Percentiles rank a stretch among this genome's conserved stretches.
These are phyloP conservation scores for Natrix natrix DNA, from an alignment of 2,797 vertebrate species.

Conservation along the genomic window DNA sequence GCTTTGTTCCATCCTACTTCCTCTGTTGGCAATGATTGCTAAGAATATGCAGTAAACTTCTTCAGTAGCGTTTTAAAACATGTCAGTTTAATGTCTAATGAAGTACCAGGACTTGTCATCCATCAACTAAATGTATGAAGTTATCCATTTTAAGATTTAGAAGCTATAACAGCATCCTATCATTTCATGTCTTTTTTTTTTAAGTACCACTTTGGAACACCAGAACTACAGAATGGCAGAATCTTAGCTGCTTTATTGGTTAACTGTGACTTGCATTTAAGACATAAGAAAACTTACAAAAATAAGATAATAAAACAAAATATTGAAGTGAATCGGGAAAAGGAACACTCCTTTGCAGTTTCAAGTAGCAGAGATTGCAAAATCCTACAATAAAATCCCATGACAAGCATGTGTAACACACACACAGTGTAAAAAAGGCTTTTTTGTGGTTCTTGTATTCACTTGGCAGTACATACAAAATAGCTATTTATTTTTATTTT, in stretches of 20 bases:
- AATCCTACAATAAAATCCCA: background rate
- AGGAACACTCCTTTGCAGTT: background rate
- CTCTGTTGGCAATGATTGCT: background rate
- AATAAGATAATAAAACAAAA: background rate
- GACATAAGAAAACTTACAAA: background rate
- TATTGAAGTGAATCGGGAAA: background rate
- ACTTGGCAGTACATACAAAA: background rate
- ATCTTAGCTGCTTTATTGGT: background rate
- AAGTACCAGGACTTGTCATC: constrained; percentile 16
- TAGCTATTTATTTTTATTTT: background rate
- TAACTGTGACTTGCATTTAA: background rate
- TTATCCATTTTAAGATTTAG: background rate
- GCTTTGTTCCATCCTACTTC: background rate
- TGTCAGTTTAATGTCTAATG: constrained; percentile 5
- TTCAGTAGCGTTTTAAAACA: background rate
- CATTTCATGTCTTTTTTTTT: background rate
- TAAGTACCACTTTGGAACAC: background rate
- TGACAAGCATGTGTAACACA: too few relatives aligned
- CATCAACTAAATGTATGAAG: background rate
- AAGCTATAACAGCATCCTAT: too few relatives aligned
- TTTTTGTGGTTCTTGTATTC: background rate
- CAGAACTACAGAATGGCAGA: background rate
- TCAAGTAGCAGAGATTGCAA: background rate
- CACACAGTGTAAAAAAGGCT: background rate
- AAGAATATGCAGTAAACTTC: background rate